Base-by-base conservation (phyloP, 37 sponge, comb jelly and placozoan species). In the Oscarella lobularis region DNA sequence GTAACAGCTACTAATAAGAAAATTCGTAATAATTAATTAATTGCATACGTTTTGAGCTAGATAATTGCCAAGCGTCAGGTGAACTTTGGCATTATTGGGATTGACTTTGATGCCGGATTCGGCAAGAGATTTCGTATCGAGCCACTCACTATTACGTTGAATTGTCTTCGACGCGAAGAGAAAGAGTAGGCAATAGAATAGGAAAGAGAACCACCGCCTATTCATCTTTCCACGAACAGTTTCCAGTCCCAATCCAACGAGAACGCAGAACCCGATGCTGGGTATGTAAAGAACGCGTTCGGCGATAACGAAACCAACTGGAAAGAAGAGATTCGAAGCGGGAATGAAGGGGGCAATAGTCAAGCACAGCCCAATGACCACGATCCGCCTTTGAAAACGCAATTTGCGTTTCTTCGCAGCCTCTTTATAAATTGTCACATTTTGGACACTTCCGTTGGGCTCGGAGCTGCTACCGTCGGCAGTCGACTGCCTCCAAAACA, bases 271-370 rank as follows among this genome's bases (percentile, higher is more conserved):
- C 29, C 94, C 94, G 81, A 89, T 80, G 48, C 94, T 93, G 33
- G 94, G 94, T 0, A 93, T 70, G 72, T 93, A 93, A 31, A 93
- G 90, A 9, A 89, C 76, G 39, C 90, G 81, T 74, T 93, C 94
- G 2, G 94, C 89, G 4, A 93, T 68, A 41, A 89, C 94, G 78
- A 89, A 89, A 6, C 90, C 90, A 65, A 89, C 89, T 32, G 87
- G 85, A 36, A 89, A 87, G 67, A 89, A 66, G 36, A 93, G 77
- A 69, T 89, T 93, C 3, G 81, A 72, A 0, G 87, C 90, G 38
- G 90, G 94, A 1, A 93, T 67, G 76, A 82, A 89, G 27, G 94
- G 90, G 32, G 87, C 38, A 5, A 86, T 39, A 0, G 82, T 33
- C 2, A 89, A 70, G 9, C 67, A 39, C 2, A 92, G 80, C 0